phyloP scores from a whole-genome alignment of 1,140 invertebrate genomes.

The Maniola jurtina region DNA sequence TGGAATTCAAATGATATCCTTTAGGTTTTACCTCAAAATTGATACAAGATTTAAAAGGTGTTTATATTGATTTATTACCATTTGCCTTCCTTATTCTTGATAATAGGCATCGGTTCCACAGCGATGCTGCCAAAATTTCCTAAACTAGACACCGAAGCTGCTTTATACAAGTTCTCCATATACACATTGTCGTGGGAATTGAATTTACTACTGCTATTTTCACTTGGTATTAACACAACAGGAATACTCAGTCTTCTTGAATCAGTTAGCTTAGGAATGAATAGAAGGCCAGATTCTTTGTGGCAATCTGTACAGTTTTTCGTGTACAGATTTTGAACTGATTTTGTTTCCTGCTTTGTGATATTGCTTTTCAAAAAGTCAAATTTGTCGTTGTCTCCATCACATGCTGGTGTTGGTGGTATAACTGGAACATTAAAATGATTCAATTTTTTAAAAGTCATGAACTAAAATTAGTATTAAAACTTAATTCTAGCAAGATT shows the following conservation, averaged over 20 bases:
- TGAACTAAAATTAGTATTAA: neutral
- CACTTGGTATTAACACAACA: slow-evolving; percentile 59
- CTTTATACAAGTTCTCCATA: slow-evolving; percentile 67
- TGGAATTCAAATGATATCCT: too few species aligned
- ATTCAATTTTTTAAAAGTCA: neutral
- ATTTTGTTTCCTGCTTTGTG: slow-evolving; percentile 41
- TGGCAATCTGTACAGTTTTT: slow-evolving; percentile 38
- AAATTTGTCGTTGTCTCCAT: slow-evolving; percentile 49
- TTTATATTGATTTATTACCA: slow-evolving; percentile 40
- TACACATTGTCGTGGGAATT: slow-evolving; percentile 64
- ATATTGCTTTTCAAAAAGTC: slow-evolving; percentile 41
- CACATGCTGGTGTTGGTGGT: slow-evolving; percentile 60
- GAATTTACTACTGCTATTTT: slow-evolving; percentile 51
- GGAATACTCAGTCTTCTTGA: slow-evolving; percentile 66
- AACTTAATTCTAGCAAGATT: neutral
- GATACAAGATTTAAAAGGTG: too few species aligned
- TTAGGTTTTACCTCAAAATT: too few species aligned
- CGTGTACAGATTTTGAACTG: slow-evolving; percentile 59
- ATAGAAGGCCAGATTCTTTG: slow-evolving; percentile 52
- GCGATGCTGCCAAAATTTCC: slow-evolving; percentile 66
- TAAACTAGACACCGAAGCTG: slow-evolving; percentile 65
- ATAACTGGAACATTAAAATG: slow-evolving; percentile 54
- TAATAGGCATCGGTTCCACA: slow-evolving; percentile 67
- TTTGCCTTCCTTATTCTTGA: slow-evolving; percentile 74
- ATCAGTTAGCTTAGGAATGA: slow-evolving; percentile 59